Evolutionary conservation across 2,888 invertebrate genomes (phyloP), one percentile per base, ranked within the genome.

Genomic region (Colostygia pectinataria): DNA sequence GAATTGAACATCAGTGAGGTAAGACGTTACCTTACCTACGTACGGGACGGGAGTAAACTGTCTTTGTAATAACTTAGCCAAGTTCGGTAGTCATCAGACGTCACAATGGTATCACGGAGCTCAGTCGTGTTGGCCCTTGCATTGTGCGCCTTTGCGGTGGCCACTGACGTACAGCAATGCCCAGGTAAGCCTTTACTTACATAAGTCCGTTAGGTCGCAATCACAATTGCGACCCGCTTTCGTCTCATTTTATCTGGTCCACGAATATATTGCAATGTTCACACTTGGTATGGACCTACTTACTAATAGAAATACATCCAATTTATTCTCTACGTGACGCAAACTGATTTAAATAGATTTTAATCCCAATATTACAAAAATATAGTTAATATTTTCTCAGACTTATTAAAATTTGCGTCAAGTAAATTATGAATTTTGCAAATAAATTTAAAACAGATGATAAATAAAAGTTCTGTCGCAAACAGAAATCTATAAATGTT

Each of bases 141-240:
- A 23, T 53, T 83, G 20, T 25, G 81, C 52, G 78, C 77, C 29
- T 34, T 68, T 40, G 70, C 71, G 24, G 65, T 68, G 34, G 82
- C 84, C 55, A 81, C 82, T 4, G 59, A 79, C 25, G 86, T 90
- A 53, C 45, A 67, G 18, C 83, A 83, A 74, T 90, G 90, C 63
- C 37, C 66, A 57, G 84, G 89, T 89, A 65, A 79, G 78, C 73
- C 41, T 71, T 74, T 75, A 76, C 66, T 74, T 75, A 76, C 66
- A 66, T 76, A 74, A 80, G 58, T 43, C 58, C 50, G 59, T 68
- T 64, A 67, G 53, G 18, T 10, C 57, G 52, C 48, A 23, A n/a
- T n/a, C 5, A 4, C 20, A 20, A 25, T 18, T 13, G 57, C 68
- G 80, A 80, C 80, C 80, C 53, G 76, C 75, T 83, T 82, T 82